These are phyloP conservation scores for Drosophila neotestacea DNA, from an alignment of 2,888 invertebrate species.

Conservation along the genomic window DNA sequence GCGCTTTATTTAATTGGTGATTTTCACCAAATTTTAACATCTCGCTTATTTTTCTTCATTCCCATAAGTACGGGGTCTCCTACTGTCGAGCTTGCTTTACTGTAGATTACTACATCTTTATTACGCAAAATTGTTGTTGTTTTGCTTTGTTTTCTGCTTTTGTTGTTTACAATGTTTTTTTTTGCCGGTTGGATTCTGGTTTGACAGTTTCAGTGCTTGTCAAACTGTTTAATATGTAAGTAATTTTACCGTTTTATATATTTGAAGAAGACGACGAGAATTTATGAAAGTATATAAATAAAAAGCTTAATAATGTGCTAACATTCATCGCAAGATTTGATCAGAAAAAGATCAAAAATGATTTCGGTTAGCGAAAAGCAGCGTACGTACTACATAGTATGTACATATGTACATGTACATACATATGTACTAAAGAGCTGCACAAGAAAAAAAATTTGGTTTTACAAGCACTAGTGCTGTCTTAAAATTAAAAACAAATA, in stretches of 20 bases:
- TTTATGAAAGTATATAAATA: conserved; percentile 1
- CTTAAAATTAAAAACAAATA: no score
- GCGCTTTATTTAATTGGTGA: no score
- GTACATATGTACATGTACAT: no score
- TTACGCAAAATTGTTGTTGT: conserved; percentile 46
- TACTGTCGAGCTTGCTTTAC: no score
- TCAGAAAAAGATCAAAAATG: neutral
- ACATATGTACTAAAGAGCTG: no score
- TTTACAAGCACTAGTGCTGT: no score
- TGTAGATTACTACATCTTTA: no score
- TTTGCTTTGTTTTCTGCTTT: conserved; percentile 11
- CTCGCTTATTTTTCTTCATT: no score
- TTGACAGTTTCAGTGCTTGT: conserved; percentile 12
- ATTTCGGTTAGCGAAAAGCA: conserved; percentile 1
- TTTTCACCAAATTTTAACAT: no score
- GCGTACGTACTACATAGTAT: no score
- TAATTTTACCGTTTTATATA: conserved; percentile 37
- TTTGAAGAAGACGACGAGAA: neutral
- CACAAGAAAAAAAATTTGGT: no score
- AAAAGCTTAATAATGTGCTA: conserved; percentile 5
- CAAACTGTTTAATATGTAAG: conserved; percentile 16
- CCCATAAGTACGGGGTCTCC: no score
- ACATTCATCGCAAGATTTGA: neutral
- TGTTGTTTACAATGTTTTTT: conserved; percentile 44
- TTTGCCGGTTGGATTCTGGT: conserved; percentile 49